Evolutionary conservation across 1,140 invertebrate species (phyloP).

Genomic region (Hyphantria cunea): DNA sequence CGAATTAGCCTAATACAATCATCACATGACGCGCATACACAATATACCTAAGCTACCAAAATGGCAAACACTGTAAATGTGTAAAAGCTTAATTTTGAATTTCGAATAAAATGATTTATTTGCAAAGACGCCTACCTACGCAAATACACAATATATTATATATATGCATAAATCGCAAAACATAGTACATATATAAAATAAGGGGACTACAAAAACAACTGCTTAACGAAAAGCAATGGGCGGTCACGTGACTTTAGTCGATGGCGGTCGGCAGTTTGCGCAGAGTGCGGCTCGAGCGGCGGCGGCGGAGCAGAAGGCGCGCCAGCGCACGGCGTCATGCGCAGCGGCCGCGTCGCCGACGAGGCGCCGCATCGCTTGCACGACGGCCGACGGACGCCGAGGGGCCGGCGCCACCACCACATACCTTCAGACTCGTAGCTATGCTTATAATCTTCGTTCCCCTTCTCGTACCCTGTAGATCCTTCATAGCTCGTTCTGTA

Average conservation of each 20-base stretch:
- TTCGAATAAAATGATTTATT: not conserved
- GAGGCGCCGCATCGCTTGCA: constrained; percentile 60
- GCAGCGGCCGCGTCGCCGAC: constrained; percentile 58
- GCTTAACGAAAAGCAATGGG: constrained; percentile 63
- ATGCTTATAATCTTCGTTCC: constrained; percentile 6
- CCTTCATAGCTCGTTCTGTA: constrained; percentile 19
- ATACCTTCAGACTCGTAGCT: constrained; percentile 43
- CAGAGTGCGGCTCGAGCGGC: constrained; percentile 35
- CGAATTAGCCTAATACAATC: constrained; percentile 3
- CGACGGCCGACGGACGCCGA: constrained; percentile 54
- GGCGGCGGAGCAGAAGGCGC: constrained; percentile 25
- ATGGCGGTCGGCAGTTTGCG: constrained; percentile 42
- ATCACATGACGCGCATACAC: not conserved
- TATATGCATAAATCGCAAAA: not conserved
- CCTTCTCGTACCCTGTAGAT: constrained; percentile 31
- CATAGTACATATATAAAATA: constrained; percentile 6
- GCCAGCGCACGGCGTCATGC: constrained; percentile 58
- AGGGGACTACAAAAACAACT: constrained; percentile 60
- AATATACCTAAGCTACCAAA: not conserved
- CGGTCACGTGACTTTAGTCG: constrained; percentile 61
- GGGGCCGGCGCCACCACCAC: constrained; percentile 68
- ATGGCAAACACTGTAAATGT: not conserved
- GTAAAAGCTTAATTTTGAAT: not conserved
- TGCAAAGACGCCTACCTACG: not conserved
- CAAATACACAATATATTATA: not conserved